These are phyloP conservation scores for Spea bombifrons DNA, from an alignment of 2,113 vertebrate species.

Conservation along the genomic window DNA sequence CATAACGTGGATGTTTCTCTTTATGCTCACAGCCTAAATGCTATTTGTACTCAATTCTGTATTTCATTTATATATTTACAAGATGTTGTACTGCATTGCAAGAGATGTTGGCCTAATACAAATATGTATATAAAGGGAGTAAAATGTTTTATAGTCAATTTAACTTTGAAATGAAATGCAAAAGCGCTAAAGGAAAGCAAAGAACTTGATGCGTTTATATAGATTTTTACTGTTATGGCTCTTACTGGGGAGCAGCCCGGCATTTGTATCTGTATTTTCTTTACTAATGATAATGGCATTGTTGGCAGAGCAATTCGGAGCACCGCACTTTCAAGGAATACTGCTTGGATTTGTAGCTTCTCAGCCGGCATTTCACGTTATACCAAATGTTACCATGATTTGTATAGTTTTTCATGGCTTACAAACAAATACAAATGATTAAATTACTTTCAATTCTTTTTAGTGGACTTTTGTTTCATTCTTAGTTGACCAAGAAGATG, in stretches of 20 bases:
- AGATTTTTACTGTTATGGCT: not conserved
- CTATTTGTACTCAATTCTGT: too few species aligned
- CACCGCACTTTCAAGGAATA: not conserved
- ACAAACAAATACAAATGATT: too few species aligned
- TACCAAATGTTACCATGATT: not conserved
- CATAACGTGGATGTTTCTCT: too few species aligned
- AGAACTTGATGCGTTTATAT: not conserved
- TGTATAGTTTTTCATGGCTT: too few species aligned
- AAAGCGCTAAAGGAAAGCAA: not conserved
- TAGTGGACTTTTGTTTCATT: too few species aligned
- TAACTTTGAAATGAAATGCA: conserved; percentile 7
- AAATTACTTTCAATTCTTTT: too few species aligned
- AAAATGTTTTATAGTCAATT: not conserved
- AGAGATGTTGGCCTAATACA: not conserved
- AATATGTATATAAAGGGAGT: not conserved
- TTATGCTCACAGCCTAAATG: too few species aligned
- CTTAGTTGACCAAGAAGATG: too few species aligned
- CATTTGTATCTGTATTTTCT: not conserved
- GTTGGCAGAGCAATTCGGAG: not conserved
- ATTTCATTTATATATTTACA: not conserved
- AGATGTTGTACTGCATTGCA: not conserved
- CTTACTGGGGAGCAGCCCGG: conserved; percentile 1
- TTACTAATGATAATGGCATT: not conserved
- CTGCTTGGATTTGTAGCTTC: not conserved
- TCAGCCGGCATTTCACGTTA: not conserved